Conservation (phyloP, 2,113 vertebrate species). For the Apodemus speciosus region DNA sequence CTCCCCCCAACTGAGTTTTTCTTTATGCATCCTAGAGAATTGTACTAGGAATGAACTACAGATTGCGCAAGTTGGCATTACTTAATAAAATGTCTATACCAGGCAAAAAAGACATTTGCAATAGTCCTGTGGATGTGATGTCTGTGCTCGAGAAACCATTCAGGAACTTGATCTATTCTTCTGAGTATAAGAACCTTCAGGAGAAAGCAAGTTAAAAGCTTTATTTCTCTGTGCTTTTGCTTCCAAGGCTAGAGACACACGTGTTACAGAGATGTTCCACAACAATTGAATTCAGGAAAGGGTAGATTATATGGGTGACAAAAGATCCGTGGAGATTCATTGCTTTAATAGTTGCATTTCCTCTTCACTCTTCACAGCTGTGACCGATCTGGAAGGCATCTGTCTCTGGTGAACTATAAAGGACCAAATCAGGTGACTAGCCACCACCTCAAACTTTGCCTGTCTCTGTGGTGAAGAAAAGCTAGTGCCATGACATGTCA, state of each 20-base stretch:
- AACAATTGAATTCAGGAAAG: not conserved
- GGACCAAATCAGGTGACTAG: not conserved
- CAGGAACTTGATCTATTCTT: not conserved
- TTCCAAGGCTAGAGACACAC: not conserved
- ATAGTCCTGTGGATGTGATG: not conserved
- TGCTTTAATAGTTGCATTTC: not conserved
- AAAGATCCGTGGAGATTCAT: not conserved
- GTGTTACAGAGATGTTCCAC: not conserved
- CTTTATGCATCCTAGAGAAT: not conserved
- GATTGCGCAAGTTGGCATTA: not conserved
- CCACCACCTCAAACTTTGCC: not conserved
- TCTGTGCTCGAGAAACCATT: not conserved
- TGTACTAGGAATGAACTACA: not conserved
- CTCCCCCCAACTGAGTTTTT: not conserved
- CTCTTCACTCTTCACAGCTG: not conserved
- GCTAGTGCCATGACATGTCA: not conserved
- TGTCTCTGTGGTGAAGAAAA: not conserved
- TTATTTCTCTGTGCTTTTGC: not conserved
- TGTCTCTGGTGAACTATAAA: not conserved
- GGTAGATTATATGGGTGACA: not conserved
- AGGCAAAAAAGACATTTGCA: not conserved
- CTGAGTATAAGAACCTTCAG: not conserved
- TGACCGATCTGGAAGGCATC: not conserved
- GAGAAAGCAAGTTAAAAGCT: not conserved
- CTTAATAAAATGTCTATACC: not conserved